Evolutionary conservation across 2,888 invertebrate species (phyloP).

Genomic region (Drosophila hamatofila): DNA sequence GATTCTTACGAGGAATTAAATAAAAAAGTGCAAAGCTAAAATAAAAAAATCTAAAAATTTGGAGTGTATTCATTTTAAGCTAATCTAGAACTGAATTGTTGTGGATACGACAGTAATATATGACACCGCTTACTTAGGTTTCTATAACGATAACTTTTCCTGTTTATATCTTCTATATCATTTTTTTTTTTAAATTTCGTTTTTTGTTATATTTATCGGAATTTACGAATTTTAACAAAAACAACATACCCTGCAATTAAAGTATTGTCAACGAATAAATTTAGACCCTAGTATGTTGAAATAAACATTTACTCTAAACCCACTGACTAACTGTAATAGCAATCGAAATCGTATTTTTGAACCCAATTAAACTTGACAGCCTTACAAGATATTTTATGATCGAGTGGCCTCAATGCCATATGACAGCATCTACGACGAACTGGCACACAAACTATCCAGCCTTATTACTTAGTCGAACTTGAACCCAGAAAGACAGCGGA

Average conservation of each 20-base stretch:
- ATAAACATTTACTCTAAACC: background rate
- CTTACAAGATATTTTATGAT: conserved; percentile 17
- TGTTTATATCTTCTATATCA: too few species aligned
- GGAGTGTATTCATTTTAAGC: too few species aligned
- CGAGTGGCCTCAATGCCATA: conserved; percentile 32
- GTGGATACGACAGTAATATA: too few species aligned
- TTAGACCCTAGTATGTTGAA: background rate
- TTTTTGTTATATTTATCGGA: too few species aligned
- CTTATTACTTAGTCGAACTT: background rate
- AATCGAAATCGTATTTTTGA: background rate
- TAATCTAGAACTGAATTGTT: too few species aligned
- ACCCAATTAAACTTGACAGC: conserved; percentile 47
- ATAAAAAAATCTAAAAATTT: too few species aligned
- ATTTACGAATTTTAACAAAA: too few species aligned
- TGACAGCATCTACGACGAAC: background rate
- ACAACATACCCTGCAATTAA: background rate
- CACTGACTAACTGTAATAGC: background rate
- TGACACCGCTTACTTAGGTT: too few species aligned
- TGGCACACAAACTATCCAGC: background rate
- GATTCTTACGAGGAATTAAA: too few species aligned
- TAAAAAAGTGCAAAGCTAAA: too few species aligned
- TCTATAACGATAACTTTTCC: too few species aligned
- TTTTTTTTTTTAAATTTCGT: too few species aligned
- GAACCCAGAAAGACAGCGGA: background rate
- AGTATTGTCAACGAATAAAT: background rate